Evolutionary conservation across 2,888 invertebrate genomes (phyloP), one percentile per base, ranked within the genome.

Genomic region (Tipula unca): DNA sequence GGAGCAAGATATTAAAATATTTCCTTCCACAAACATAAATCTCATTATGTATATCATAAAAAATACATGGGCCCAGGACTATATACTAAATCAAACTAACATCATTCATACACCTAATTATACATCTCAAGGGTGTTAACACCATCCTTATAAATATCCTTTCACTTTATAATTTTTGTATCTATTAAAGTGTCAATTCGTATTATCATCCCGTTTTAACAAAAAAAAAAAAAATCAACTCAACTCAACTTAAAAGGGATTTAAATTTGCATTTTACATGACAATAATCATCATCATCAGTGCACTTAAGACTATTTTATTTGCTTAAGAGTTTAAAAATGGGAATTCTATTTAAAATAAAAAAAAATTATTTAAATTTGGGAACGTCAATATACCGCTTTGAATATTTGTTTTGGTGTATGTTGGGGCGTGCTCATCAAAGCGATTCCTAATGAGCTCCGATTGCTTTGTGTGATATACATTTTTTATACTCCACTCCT

Each of bases 21-120:
- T 69, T 69, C 69, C 69, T 69, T 69, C 69, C 69, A 69, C 69
- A 69, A 69, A 69, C 69, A 69, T 69, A 69, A 69, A 69, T 69
- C 69, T 69, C 69, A 69, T 69, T 69, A 69, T 69, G 69, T 25
- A 69, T n/a, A 48, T 39, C 39, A 48, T n/a, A 48, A 48, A 48
- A 39, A 39, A 39, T 39, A 39, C 39, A 10, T 2, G 39, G 10
- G 13, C 10, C 25, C 2, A 1, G 48, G 25, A 3, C 3, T 48
- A 48, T 17, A 48, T 48, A 3, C 3, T 48, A 48, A 48, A 48
- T 48, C 69, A 69, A 25, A 69, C 25, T 69, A 10, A 13, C 25
- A 25, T 13, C 48, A 48, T 48, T n/a, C n/a, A n/a, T n/a, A n/a
- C n/a, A 69, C 25, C 69, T 69, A 69, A 69, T 69, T 69, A 69